Conservation (phyloP, 1,140 invertebrate species). For the Leptinotarsa lineolata region DNA sequence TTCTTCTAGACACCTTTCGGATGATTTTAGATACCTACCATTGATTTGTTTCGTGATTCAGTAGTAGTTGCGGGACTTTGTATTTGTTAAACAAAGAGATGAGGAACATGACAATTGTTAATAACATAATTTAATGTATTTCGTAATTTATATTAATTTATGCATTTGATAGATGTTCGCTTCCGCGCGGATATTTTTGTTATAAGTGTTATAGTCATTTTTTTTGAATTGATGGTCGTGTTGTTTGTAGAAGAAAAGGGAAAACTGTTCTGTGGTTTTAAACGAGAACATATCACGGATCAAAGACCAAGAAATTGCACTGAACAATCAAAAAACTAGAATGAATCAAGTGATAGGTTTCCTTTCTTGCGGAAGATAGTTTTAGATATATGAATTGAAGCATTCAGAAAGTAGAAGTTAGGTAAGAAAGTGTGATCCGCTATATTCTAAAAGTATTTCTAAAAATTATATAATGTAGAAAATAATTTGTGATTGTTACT, state of each 20-base stretch:
- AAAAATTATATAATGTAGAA: too few species aligned
- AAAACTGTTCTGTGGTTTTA: conserved; percentile 28
- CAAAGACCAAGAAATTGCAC: not conserved
- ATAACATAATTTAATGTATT: conserved; percentile 29
- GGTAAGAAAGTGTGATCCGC: too few species aligned
- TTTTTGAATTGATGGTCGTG: conserved; percentile 24
- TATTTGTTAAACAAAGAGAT: conserved; percentile 26
- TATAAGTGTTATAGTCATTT: conserved; percentile 30
- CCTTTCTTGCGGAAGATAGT: too few species aligned
- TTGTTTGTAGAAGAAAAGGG: conserved; percentile 15
- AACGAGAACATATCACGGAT: not conserved
- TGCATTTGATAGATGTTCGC: conserved; percentile 19
- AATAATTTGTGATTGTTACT: too few species aligned
- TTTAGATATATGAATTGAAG: too few species aligned
- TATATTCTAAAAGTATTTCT: too few species aligned
- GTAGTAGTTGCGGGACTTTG: conserved; percentile 17
- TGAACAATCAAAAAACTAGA: not conserved
- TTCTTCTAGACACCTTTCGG: conserved; percentile 30
- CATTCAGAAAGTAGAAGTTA: too few species aligned
- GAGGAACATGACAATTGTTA: conserved; percentile 33
- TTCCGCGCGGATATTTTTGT: conserved; percentile 19
- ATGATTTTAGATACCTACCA: conserved; percentile 30
- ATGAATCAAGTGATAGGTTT: not conserved
- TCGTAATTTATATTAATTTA: conserved; percentile 30
- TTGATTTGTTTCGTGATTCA: conserved; percentile 17